Percentiles rank a stretch among this genome's conserved stretches.
Conservation (phyloP, 2,888 invertebrate genomes). For the Caenorhabditis macrosperma region DNA sequence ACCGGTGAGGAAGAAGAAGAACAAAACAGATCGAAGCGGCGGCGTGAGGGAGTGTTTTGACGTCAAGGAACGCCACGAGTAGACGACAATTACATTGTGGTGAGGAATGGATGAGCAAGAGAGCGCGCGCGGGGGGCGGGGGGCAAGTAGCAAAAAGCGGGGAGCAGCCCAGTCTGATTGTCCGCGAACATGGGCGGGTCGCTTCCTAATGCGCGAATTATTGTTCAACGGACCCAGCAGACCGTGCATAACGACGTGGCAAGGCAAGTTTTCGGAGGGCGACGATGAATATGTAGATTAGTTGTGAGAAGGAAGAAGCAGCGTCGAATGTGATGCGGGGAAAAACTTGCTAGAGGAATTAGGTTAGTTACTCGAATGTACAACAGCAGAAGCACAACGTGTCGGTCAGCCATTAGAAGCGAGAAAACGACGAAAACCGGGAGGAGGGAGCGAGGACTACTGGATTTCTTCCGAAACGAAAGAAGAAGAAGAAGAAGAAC, state of each 20-base stretch:
- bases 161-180: not conserved
- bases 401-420: slow-evolving; percentile 1
- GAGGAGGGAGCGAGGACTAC: not conserved
- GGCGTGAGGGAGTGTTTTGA: slow-evolving; percentile 2
- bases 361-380: slow-evolving; percentile 23
- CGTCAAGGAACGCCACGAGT: not conserved
- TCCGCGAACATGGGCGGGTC: slow-evolving; percentile 1
- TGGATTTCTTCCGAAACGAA: not conserved
- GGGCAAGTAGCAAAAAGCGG: not conserved
- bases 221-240: slow-evolving; percentile 21
- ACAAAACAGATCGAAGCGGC: too few species aligned
- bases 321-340: not conserved
- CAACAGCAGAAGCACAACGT: not conserved
- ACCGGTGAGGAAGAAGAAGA: not conserved
- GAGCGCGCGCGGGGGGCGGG: not conserved
- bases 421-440: not conserved
- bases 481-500: slow-evolving; percentile 4
- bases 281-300: slow-evolving; percentile 24
- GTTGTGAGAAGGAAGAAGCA: slow-evolving; percentile 6
- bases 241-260: slow-evolving; percentile 29
- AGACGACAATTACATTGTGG: slow-evolving; percentile 18
- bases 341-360: slow-evolving; percentile 12
- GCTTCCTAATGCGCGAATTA: slow-evolving; percentile 26
- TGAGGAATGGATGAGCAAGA: slow-evolving; percentile 7
- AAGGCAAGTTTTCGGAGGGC: slow-evolving; percentile 6